Evolutionary conservation across 1,140 invertebrate species (phyloP).

Genomic region (Caenorhabditis brenneri): DNA sequence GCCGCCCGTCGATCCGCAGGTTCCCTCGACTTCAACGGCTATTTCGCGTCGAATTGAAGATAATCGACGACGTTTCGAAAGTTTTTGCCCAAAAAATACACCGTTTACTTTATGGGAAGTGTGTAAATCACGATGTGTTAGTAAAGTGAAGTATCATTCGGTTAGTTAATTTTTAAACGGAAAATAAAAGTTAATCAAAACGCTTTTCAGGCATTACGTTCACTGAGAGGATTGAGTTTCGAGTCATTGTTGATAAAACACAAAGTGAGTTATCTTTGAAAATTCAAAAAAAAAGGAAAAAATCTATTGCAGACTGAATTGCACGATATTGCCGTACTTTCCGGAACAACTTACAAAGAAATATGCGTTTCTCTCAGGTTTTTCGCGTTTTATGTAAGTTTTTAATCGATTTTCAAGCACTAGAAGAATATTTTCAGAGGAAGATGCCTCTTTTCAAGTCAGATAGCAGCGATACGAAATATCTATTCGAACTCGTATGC

Average conservation of each 20-base stretch:
- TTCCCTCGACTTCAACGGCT: background rate
- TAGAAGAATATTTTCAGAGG: background rate
- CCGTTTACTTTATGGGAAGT: background rate
- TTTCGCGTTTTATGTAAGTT: background rate
- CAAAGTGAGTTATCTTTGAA: constrained; percentile 1
- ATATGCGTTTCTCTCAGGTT: background rate
- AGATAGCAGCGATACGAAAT: background rate
- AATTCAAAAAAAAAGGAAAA: no score
- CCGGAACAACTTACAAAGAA: background rate
- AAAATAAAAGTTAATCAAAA: background rate
- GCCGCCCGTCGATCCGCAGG: background rate
- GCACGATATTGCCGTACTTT: background rate
- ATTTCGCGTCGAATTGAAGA: background rate
- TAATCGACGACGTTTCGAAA: background rate
- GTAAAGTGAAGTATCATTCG: background rate
- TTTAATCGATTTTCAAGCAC: background rate
- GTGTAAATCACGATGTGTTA: no score
- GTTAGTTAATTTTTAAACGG: background rate
- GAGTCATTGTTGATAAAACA: background rate
- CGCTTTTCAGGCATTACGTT: background rate
- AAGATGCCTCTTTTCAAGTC: background rate
- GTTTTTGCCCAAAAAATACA: background rate
- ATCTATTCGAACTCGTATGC: background rate
- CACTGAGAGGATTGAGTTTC: background rate
- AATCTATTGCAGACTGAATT: background rate